Percentiles rank a stretch among this genome's conserved stretches.
These are phyloP conservation scores for Trichogramma pretiosum DNA, from an alignment of 1,140 invertebrate genomes.

Conservation along the genomic window DNA sequence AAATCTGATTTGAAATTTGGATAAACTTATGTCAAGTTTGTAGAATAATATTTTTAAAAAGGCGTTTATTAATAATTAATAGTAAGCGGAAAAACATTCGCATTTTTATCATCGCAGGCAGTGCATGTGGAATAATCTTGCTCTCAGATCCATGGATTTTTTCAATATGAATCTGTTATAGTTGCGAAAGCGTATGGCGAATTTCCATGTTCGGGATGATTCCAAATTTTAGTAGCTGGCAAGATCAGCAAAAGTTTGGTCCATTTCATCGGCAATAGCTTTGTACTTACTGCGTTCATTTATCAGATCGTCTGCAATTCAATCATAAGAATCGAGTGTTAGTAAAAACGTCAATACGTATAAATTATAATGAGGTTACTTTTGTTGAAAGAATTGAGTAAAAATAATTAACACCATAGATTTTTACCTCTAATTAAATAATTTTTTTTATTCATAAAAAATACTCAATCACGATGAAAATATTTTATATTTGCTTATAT, in stretches of 20 bases:
- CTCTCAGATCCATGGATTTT: too few relatives aligned
- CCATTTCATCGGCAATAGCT: constrained; percentile 93
- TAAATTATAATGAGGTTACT: too few relatives aligned
- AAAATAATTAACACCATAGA: too few relatives aligned
- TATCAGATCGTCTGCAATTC: constrained; percentile 83
- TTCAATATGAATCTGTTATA: too few relatives aligned
- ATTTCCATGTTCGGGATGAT: too few relatives aligned
- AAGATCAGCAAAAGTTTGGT: constrained; percentile 89
- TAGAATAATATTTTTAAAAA: too few relatives aligned
- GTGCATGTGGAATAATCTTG: too few relatives aligned
- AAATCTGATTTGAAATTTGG: too few relatives aligned
- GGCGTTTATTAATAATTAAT: background rate
- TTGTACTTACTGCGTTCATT: constrained; percentile 97
- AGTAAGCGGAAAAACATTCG: background rate
- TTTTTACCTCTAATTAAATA: too few relatives aligned
- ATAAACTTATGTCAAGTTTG: too few relatives aligned
- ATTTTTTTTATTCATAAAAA: background rate
- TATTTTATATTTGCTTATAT: background rate
- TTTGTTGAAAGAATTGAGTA: too few relatives aligned
- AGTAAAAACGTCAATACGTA: constrained; percentile 27
- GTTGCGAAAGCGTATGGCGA: too few relatives aligned
- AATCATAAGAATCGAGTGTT: constrained; percentile 23
- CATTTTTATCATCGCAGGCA: background rate
- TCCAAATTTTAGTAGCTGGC: constrained; percentile 81
- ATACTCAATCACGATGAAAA: background rate